Evolutionary conservation across 2,797 vertebrate species (phyloP).

Genomic region (Natrix natrix): DNA sequence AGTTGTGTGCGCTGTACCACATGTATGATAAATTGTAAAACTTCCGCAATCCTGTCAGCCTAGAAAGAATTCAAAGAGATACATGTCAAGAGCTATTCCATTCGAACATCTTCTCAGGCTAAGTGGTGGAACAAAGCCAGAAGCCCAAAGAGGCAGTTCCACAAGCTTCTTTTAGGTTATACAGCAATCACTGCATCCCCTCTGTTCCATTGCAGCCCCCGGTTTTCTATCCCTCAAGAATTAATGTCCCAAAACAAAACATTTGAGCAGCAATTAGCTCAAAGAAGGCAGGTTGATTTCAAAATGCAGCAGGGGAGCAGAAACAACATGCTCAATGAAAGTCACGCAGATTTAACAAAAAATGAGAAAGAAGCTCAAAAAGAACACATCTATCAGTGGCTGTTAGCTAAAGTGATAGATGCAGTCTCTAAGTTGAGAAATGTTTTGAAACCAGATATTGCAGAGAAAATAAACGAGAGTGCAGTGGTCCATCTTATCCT

Average conservation of each 20-base stretch:
- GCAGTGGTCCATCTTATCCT: not conserved
- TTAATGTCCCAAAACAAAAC: not conserved
- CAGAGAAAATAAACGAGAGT: not conserved
- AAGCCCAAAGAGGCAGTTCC: not conserved
- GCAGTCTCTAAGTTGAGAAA: not conserved
- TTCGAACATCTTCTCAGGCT: too few species aligned
- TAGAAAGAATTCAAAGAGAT: constrained; percentile 45
- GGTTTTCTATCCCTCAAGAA: not conserved
- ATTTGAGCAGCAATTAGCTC: not conserved
- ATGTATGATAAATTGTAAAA: constrained; percentile 92
- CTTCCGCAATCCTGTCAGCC: constrained; percentile 78
- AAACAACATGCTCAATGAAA: not conserved
- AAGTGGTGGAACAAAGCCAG: not conserved
- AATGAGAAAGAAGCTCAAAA: not conserved
- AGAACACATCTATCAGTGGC: not conserved
- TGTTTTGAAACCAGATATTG: not conserved
- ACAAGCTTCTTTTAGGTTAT: not conserved
- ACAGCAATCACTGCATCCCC: not conserved
- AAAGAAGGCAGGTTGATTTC: not conserved
- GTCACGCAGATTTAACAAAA: not conserved
- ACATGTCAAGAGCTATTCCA: not conserved
- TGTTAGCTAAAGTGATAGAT: not conserved
- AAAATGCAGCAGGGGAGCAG: not conserved
- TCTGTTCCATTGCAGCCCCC: not conserved
- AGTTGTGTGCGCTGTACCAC: constrained; percentile 98